Percentiles rank a stretch among this genome's conserved stretches.
phyloP scores from a whole-genome alignment of 2,888 invertebrate genomes.

The Caenorhabditis angaria region DNA sequence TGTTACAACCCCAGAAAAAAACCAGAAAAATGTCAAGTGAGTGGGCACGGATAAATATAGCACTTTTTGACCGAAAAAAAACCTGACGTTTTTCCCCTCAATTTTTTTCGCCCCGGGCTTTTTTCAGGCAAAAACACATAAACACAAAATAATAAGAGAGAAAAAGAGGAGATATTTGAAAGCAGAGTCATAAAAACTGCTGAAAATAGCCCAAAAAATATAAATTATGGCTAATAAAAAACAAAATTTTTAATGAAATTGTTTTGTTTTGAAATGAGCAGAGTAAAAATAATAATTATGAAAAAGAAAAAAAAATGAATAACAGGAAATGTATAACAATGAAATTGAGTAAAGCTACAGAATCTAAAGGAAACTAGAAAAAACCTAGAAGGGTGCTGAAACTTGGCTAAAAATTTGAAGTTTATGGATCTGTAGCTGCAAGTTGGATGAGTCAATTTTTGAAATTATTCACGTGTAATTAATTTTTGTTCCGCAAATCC shows the following conservation, averaged over 20 bases:
- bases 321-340: too few species aligned
- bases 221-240: background rate
- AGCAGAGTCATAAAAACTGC: background rate
- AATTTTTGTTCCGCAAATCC: too few species aligned
- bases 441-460: too few species aligned
- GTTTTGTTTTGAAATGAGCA: background rate
- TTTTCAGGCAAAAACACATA: background rate
- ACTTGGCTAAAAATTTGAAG: too few species aligned
- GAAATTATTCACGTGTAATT: too few species aligned
- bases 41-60: background rate
- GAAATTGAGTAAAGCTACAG: too few species aligned
- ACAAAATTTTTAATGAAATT: slow-evolving; percentile 1
- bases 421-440: too few species aligned
- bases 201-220: background rate
- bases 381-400: too few species aligned
- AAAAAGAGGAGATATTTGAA: background rate
- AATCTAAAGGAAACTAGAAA: too few species aligned
- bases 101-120: slow-evolving; percentile 4
- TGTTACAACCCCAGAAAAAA: background rate
- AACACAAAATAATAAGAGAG: background rate
- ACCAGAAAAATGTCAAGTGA: background rate
- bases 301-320: too few species aligned
- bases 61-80: background rate
- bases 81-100: background rate
- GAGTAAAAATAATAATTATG: too few species aligned